Evolutionary conservation across 2,113 vertebrate genomes (phyloP).

Genomic region (Prinia subflava): DNA sequence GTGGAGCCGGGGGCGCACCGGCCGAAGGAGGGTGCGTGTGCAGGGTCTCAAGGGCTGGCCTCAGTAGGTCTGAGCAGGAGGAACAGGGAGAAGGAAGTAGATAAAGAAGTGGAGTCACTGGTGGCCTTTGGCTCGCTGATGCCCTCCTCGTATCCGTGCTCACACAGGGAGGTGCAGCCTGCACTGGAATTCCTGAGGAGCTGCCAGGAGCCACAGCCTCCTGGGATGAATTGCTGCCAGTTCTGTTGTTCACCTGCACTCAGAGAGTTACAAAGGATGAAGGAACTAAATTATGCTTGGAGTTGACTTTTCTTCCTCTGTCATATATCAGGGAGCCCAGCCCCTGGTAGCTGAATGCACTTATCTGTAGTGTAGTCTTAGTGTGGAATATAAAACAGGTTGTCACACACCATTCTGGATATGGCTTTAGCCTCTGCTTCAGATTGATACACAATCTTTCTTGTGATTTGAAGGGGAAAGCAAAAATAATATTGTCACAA

Average conservation of each 20-base stretch:
- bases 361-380: conserved; percentile 3
- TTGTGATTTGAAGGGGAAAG: conserved; percentile 53
- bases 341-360: background rate
- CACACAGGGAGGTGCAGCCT: background rate
- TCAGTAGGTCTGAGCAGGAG: background rate
- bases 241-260: background rate
- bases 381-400: background rate
- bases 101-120: rapidly evolving
- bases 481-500: conserved; percentile 51
- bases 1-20: conserved; percentile 50
- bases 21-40: conserved; percentile 81
- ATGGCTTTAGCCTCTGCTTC: background rate
- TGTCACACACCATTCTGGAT: background rate
- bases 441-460: conserved; percentile 12
- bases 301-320: background rate
- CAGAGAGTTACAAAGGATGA: background rate
- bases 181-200: background rate
- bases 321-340: background rate
- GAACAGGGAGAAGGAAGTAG: rapidly evolving
- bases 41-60: background rate
- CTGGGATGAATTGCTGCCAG: background rate
- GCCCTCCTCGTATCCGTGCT: background rate
- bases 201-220: background rate
- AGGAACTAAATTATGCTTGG: background rate
- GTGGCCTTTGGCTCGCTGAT: background rate